A percentile compares a stretch with the other conserved stretches of the same genome.
phyloP scores from a whole-genome alignment of 2,797 vertebrate species.

The Sebastes reedi region DNA sequence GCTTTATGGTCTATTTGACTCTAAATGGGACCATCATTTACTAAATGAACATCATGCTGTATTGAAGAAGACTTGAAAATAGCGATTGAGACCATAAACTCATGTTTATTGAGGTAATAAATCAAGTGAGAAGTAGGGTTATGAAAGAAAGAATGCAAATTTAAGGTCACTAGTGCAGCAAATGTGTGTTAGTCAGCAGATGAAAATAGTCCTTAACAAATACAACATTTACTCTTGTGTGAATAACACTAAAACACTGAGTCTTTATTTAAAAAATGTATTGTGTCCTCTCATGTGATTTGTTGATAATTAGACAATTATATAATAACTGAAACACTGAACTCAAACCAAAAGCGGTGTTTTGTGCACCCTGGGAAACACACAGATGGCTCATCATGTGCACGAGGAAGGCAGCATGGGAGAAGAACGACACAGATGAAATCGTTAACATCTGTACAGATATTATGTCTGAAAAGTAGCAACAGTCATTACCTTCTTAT shows the following conservation, averaged over 20 bases:
- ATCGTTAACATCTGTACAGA: background rate
- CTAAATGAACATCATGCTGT: background rate
- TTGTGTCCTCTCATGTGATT: background rate
- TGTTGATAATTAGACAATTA: background rate
- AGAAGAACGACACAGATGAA: background rate
- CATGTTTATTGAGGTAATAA: too few species aligned
- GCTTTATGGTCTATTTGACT: too few species aligned
- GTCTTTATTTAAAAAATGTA: background rate
- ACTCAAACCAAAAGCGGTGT: background rate
- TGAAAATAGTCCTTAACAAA: constrained; percentile 5
- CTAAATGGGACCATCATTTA: too few species aligned
- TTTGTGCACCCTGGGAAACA: background rate
- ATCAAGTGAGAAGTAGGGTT: too few species aligned
- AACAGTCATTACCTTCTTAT: background rate
- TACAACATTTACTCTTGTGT: background rate
- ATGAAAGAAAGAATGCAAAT: too few species aligned
- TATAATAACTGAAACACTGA: background rate
- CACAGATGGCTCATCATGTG: background rate
- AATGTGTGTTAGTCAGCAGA: constrained; percentile 10
- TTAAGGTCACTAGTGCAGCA: background rate
- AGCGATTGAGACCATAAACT: too few species aligned
- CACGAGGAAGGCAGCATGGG: background rate
- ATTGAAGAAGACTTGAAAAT: background rate
- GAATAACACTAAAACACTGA: background rate
- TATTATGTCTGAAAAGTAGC: background rate